Percentiles rank a stretch among this genome's conserved stretches.
Conservation (phyloP, 2,888 invertebrate genomes). For the Idaea straminata region DNA sequence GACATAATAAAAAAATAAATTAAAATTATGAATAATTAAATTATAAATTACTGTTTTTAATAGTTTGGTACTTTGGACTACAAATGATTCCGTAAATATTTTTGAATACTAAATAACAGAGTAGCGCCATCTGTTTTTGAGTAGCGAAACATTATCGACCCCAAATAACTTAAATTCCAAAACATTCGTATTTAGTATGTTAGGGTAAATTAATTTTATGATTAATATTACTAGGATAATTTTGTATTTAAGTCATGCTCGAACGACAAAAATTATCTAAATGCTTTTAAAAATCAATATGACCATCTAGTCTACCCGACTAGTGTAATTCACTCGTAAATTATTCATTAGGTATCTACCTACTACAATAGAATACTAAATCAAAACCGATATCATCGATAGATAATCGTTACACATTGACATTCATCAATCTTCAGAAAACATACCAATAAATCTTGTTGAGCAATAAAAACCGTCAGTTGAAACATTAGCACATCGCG, state of each 20-base stretch:
- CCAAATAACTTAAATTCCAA: conserved; percentile 14
- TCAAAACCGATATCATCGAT: conserved; percentile 14
- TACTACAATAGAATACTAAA: conserved; percentile 12
- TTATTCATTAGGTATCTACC: conserved; percentile 1
- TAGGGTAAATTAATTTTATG: conserved; percentile 9
- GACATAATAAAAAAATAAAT: too few species aligned
- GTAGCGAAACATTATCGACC: conserved; percentile 39
- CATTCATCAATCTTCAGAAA: conserved; percentile 26
- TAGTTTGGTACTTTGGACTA: too few species aligned
- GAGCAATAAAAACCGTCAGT: conserved; percentile 29
- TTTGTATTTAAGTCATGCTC: too few species aligned
- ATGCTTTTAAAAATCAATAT: too few species aligned
- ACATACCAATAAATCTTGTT: conserved; percentile 24
- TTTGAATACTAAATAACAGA: neutral
- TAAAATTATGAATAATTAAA: too few species aligned
- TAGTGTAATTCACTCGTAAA: conserved; percentile 2
- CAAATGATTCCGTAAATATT: neutral
- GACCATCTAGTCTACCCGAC: neutral
- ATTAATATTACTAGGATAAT: too few species aligned
- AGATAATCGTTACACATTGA: conserved; percentile 14
- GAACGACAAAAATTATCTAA: too few species aligned
- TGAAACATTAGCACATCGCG: conserved; percentile 44
- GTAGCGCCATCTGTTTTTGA: conserved; percentile 54
- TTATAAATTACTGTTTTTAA: too few species aligned
- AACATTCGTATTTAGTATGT: neutral